Percentiles rank a stretch among this genome's conserved stretches.
Conservation (phyloP, 23 tunicate genomes). For the Pegea sp. region DNA sequence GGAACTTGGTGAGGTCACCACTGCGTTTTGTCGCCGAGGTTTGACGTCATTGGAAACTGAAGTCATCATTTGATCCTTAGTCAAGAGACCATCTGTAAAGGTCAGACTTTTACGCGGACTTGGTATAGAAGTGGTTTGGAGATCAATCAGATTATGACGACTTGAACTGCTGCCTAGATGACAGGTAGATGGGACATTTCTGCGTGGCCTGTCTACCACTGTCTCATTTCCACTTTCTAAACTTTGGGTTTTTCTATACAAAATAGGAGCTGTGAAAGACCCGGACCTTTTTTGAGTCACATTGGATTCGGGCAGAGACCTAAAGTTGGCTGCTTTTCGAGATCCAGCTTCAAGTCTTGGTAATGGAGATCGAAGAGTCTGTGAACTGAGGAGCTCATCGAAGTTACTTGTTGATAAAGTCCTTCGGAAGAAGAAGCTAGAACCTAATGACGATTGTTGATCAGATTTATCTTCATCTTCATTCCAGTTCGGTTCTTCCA, state of each 20-base stretch:
- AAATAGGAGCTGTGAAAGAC: no score
- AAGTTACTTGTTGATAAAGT: constrained; percentile 76
- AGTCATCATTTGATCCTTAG: no score
- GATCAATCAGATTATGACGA: no score
- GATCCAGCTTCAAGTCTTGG: constrained; percentile 2
- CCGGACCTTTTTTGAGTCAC: not conserved
- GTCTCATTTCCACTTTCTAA: not conserved
- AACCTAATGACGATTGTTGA: not conserved
- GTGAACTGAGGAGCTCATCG: constrained; percentile 29
- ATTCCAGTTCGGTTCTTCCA: constrained; percentile 8
- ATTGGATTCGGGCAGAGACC: not conserved
- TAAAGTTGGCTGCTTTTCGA: not conserved
- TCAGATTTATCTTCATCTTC: not conserved
- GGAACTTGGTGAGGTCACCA: not conserved
- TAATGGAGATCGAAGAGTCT: constrained; percentile 17
- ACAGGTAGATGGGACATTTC: not conserved
- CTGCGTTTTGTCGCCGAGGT: no score
- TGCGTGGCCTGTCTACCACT: not conserved
- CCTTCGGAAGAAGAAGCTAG: constrained; percentile 39
- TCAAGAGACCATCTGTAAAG: no score
- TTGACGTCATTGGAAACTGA: no score
- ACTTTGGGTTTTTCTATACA: not conserved
- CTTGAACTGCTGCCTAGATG: no score
- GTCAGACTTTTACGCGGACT: no score
- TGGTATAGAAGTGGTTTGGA: no score